phyloP scores from a whole-genome alignment of 2,113 vertebrate species.

The Dendrocopos noguchii region DNA sequence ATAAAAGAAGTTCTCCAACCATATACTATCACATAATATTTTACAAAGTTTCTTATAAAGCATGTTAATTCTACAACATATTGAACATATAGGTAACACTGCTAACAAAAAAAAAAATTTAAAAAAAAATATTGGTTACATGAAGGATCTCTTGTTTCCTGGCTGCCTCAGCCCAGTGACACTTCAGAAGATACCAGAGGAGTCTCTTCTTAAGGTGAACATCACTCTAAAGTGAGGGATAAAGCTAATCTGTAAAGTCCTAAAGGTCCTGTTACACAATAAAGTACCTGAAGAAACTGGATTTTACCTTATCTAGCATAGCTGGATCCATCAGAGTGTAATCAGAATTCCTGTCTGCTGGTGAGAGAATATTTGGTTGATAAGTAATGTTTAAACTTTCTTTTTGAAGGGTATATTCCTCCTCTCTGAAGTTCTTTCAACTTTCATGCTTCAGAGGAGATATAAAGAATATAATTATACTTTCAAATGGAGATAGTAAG shows the following conservation, averaged over 20 bases:
- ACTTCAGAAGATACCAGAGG: slow-evolving; percentile 1
- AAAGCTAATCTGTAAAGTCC: neutral
- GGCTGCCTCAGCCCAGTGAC: neutral
- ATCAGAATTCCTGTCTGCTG: neutral
- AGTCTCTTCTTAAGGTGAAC: slow-evolving; percentile 24
- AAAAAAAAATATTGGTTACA: neutral
- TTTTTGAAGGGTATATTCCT: neutral
- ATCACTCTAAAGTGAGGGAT: neutral
- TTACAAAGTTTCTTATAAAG: neutral
- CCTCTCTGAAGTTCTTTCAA: neutral
- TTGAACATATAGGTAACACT: neutral
- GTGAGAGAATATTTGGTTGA: neutral
- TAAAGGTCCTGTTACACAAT: neutral
- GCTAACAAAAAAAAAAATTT: neutral
- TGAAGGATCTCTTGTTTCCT: neutral
- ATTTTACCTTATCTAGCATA: slow-evolving; percentile 2
- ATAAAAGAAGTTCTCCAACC: neutral
- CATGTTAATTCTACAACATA: neutral
- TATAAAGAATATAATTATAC: neutral
- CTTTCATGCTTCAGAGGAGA: neutral
- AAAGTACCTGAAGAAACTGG: neutral
- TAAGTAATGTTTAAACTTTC: slow-evolving; percentile 3
- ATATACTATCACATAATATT: neutral
- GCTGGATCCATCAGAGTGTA: neutral
- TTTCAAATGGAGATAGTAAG: neutral